Evolutionary conservation across 2,797 vertebrate genomes (phyloP).

Genomic region (Lacerta bilineata): DNA sequence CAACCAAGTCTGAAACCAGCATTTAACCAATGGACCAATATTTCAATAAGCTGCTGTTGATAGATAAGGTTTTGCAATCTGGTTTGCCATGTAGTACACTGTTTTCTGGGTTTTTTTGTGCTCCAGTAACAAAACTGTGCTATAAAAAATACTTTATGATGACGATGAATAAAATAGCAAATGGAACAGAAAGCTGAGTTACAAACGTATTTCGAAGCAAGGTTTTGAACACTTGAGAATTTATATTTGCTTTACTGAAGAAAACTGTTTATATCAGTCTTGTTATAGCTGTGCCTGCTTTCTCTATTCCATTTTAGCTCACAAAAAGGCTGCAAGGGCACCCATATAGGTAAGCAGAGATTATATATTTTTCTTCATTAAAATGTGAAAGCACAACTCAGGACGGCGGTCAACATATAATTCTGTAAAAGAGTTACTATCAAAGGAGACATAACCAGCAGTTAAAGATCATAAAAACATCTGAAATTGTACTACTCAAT

Average conservation of each 20-base stretch:
- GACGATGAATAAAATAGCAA: background rate
- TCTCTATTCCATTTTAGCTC: slow-evolving; percentile 79
- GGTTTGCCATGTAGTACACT: background rate
- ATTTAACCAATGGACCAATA: background rate
- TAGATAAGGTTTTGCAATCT: background rate
- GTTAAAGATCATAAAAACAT: too few species aligned
- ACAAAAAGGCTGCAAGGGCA: slow-evolving; percentile 94
- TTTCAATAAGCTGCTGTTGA: background rate
- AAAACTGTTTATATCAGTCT: background rate
- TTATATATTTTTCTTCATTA: background rate
- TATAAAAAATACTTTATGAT: background rate
- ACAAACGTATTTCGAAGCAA: background rate
- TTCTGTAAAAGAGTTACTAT: too few species aligned
- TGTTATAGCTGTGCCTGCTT: background rate
- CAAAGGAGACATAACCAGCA: too few species aligned
- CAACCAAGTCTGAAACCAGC: background rate
- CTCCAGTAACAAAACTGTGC: background rate
- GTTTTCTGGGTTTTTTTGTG: background rate
- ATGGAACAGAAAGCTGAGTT: background rate
- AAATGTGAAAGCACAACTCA: background rate
- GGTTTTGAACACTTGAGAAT: slow-evolving; percentile 20
- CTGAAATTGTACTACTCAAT: background rate
- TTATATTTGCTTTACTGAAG: background rate
- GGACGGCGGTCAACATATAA: too few species aligned
- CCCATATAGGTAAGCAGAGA: slow-evolving; percentile 87